Evolutionary conservation across 1,140 invertebrate species (phyloP).

Genomic region (Bombyx mori): DNA sequence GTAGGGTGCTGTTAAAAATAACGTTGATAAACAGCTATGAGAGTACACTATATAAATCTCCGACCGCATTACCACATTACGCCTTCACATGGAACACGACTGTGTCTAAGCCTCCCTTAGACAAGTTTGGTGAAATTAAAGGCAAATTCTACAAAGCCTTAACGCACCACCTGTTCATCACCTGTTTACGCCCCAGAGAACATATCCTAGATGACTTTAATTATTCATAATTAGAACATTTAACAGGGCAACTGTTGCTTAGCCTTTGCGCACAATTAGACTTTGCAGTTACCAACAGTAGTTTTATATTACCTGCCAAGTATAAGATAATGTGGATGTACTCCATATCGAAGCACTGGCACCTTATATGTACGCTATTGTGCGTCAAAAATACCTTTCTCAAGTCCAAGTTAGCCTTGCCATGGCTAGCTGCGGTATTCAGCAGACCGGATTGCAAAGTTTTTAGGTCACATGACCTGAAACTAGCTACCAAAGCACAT

Average conservation of each 20-base stretch:
- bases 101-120: constrained; percentile 20
- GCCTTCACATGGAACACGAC: constrained; percentile 14
- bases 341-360: neutral
- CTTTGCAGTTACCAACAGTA: constrained; percentile 20
- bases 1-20: constrained; percentile 8
- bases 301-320: constrained; percentile 23
- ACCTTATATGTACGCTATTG: too few relatives aligned
- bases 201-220: constrained; percentile 13
- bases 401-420: too few relatives aligned
- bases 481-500: too few relatives aligned
- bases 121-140: constrained; percentile 16
- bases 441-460: too few relatives aligned
- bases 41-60: constrained; percentile 13
- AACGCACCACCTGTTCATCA: constrained; percentile 1
- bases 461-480: too few relatives aligned
- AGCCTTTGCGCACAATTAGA: constrained; percentile 22
- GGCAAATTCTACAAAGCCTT: constrained; percentile 20
- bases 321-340: constrained; percentile 2
- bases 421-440: too few relatives aligned
- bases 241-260: constrained; percentile 18
- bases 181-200: constrained; percentile 6
- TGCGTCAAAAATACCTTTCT: too few relatives aligned
- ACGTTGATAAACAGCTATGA: constrained; percentile 1
- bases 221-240: too few relatives aligned
- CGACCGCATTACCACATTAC: constrained; percentile 11